A percentile compares a stretch with the other conserved stretches of the same genome.
phyloP scores from a whole-genome alignment of 35 echinoderm and acorn worm species.

The Ptychodera flava region DNA sequence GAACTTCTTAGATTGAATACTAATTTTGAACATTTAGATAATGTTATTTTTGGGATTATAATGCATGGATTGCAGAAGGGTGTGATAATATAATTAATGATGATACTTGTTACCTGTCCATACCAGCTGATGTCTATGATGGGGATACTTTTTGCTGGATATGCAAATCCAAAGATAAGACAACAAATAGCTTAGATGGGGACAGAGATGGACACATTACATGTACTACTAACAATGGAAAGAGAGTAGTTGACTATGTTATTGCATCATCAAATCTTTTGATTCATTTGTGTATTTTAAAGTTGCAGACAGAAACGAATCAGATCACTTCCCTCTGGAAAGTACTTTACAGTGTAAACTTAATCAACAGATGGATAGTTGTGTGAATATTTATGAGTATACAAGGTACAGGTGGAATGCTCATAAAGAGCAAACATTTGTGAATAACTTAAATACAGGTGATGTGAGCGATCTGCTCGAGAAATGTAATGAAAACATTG shows the following conservation, averaged over 20 bases:
- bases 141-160: not conserved
- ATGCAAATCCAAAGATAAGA: not conserved
- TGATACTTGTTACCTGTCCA: not conserved
- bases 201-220: not conserved
- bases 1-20: not conserved
- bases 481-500: not conserved
- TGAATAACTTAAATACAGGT: not conserved
- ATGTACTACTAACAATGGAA: not conserved
- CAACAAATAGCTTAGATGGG: not conserved
- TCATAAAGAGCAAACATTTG: not conserved
- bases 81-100: not conserved
- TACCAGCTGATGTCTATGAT: not conserved
- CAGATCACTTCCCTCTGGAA: not conserved
- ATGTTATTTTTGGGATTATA: not conserved
- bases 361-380: not conserved
- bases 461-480: not conserved
- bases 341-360: not conserved
- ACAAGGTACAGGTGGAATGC: not conserved
- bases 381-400: not conserved
- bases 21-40: not conserved
- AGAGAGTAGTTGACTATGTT: not conserved
- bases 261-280: not conserved
- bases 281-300: not conserved
- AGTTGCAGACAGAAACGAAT: not conserved
- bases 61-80: not conserved